phyloP scores from a whole-genome alignment of 1,140 invertebrate genomes.

The Sarcophaga bullata region DNA sequence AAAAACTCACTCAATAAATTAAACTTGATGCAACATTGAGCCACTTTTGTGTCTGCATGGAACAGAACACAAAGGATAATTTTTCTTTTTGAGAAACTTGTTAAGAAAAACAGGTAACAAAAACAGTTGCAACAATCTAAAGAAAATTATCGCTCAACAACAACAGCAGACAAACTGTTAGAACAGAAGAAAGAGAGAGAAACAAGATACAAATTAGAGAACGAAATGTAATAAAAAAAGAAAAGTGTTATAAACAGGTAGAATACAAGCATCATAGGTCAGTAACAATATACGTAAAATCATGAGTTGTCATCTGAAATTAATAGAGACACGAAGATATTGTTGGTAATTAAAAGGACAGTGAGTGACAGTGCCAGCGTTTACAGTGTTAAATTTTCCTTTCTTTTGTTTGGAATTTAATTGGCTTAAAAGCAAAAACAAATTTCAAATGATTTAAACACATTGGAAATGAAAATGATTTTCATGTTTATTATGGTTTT shows the following conservation, averaged over 20 bases:
- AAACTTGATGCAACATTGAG: no score
- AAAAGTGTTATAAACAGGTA: background rate
- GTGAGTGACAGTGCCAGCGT: no score
- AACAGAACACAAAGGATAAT: no score
- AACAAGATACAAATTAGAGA: background rate
- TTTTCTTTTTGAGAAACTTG: no score
- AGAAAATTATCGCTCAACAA: conserved; percentile 1
- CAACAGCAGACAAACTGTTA: background rate
- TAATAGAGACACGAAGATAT: background rate
- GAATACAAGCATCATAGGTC: background rate
- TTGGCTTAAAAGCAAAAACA: conserved; percentile 30
- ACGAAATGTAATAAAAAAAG: background rate
- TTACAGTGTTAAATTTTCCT: no score
- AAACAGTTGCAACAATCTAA: background rate
- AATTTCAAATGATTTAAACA: conserved; percentile 23
- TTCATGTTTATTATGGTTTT: background rate
- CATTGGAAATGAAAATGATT: background rate
- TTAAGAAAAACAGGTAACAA: no score
- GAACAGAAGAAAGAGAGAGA: background rate
- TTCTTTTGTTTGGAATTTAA: background rate
- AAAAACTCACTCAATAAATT: no score
- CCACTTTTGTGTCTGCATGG: no score
- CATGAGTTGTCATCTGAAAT: conserved; percentile 1
- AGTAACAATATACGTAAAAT: conserved; percentile 13
- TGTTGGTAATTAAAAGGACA: no score